Evolutionary conservation across 2,113 vertebrate species (phyloP).

Genomic region (Otis tarda): DNA sequence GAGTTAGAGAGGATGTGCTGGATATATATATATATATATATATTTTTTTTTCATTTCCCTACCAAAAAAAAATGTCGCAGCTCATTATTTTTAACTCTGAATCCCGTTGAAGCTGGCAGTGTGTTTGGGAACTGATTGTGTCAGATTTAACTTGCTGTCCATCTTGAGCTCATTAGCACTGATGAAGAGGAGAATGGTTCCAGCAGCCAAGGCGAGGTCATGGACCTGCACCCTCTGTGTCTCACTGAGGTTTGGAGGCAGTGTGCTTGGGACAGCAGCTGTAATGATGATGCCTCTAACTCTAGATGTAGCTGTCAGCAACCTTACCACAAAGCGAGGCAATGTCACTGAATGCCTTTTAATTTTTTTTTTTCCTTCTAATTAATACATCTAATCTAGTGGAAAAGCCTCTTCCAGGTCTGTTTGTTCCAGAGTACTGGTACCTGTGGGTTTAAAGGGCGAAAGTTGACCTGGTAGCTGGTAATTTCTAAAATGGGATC

Average conservation of each 20-base stretch:
- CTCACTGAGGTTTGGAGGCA: not conserved
- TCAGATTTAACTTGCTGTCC: not conserved
- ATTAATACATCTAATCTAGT: not conserved
- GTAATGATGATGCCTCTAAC: not conserved
- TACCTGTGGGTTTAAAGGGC: not conserved
- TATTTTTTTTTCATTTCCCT: not conserved
- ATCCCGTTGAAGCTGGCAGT: not conserved
- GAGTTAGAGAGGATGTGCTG: not conserved
- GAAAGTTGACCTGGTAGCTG: not conserved
- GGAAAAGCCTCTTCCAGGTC: not conserved
- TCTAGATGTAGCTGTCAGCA: not conserved
- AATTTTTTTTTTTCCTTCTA: not conserved
- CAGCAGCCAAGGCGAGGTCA: rapidly evolving
- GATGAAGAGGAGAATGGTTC: not conserved
- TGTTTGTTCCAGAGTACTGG: not conserved
- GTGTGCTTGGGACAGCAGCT: not conserved
- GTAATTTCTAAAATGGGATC: not conserved
- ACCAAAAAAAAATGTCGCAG: not conserved
- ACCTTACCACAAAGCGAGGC: not conserved
- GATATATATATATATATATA: no score
- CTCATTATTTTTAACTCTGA: not conserved
- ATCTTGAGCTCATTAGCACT: not conserved
- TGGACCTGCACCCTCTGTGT: not conserved
- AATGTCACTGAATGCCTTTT: not conserved
- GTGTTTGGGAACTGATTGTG: not conserved